These are phyloP conservation scores for Epirrhoe alternata DNA, from an alignment of 2,888 invertebrate genomes.

Conservation along the genomic window DNA sequence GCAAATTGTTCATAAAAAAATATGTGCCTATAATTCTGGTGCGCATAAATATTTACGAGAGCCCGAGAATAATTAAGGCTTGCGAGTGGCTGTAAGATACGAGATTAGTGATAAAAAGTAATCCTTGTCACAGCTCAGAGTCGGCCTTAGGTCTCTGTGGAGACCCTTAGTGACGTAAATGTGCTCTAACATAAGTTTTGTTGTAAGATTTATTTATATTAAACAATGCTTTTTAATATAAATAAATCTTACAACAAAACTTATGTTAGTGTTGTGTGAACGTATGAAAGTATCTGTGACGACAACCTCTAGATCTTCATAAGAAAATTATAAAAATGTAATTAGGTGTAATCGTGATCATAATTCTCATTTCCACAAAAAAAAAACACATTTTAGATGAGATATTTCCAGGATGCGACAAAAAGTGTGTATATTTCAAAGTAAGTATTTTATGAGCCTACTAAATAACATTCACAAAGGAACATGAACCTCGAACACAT, in stretches of 20 bases:
- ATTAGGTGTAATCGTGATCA: no score
- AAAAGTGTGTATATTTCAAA: neutral
- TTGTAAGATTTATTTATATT: neutral
- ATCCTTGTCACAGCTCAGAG: slow-evolving; percentile 11
- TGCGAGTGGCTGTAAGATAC: slow-evolving; percentile 14
- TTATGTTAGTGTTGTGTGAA: neutral
- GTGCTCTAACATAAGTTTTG: neutral
- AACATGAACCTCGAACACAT: neutral
- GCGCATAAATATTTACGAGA: slow-evolving; percentile 29
- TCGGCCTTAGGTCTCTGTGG: neutral
- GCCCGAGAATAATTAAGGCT: slow-evolving; percentile 23
- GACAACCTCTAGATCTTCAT: no score
- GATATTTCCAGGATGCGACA: neutral
- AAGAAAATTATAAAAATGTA: no score
- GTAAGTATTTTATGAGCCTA: neutral
- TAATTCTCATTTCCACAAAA: no score
- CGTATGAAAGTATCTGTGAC: no score
- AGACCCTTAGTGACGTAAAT: neutral
- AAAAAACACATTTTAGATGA: no score
- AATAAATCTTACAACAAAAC: neutral
- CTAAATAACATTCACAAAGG: neutral
- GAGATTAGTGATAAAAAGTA: slow-evolving; percentile 20
- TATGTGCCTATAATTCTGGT: slow-evolving; percentile 12
- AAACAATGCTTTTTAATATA: no score
- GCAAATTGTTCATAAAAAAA: neutral